Percentiles rank a stretch among this genome's conserved stretches.
Conservation (phyloP, 2,797 vertebrate species). For the Denticeps clupeoides region DNA sequence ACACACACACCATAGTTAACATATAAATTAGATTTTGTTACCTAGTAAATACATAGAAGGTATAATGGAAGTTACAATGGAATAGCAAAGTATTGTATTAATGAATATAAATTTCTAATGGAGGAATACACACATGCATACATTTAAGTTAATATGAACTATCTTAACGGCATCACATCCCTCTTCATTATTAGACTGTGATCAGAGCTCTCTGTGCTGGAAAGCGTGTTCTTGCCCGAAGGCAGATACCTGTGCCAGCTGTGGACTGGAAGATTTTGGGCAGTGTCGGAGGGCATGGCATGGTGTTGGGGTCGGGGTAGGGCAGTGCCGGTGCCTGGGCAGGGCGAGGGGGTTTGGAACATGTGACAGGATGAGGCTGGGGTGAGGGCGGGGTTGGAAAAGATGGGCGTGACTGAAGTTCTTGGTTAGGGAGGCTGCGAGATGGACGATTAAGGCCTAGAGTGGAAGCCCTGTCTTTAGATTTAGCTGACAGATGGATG, state of each 20-base stretch:
- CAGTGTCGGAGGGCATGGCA: constrained; percentile 52
- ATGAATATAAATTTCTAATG: too few species aligned
- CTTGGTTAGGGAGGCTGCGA: constrained; percentile 22
- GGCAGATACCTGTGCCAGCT: constrained; percentile 49
- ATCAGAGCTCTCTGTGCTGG: background rate
- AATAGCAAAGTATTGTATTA: too few species aligned
- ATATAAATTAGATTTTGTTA: too few species aligned
- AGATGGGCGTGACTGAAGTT: constrained; percentile 43
- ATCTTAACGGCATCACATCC: too few species aligned
- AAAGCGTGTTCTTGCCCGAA: constrained; percentile 4
- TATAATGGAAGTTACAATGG: too few species aligned
- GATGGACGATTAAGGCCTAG: constrained; percentile 6
- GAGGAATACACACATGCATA: too few species aligned
- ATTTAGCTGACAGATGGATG: constrained; percentile 27
- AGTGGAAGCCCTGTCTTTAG: constrained; percentile 24
- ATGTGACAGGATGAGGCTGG: constrained; percentile 5
- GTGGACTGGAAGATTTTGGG: constrained; percentile 61
- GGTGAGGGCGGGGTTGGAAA: constrained; percentile 36
- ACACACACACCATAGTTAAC: too few species aligned
- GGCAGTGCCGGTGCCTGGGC: background rate
- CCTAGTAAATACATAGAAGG: too few species aligned
- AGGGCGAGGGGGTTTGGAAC: background rate
- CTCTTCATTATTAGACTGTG: too few species aligned
- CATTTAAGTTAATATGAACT: too few species aligned
- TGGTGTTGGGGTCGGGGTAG: constrained; percentile 11